phyloP scores from a whole-genome alignment of 2,888 invertebrate genomes.

The Frankliniella intonsa region DNA sequence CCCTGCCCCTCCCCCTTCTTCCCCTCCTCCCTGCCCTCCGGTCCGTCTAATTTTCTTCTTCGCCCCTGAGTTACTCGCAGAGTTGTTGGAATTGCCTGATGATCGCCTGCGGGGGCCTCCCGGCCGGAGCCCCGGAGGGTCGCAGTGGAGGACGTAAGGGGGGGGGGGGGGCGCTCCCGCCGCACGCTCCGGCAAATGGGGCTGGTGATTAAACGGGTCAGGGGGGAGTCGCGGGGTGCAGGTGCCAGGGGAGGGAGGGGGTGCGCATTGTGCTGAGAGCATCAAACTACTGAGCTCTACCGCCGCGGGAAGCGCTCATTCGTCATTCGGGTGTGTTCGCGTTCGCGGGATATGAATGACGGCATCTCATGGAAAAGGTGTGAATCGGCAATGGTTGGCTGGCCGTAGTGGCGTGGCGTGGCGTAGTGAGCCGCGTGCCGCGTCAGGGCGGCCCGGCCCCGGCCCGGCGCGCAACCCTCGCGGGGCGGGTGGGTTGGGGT shows the following conservation, averaged over 20 bases:
- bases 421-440: background rate
- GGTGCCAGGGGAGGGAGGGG: no score
- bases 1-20: background rate
- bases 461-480: background rate
- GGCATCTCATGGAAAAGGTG: no score
- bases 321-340: no score
- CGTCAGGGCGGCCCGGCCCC: no score
- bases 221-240: background rate
- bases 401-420: background rate
- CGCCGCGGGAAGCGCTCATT: no score
- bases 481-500: background rate
- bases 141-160: background rate
- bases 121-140: background rate
- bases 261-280: no score
- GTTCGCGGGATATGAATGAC: no score
- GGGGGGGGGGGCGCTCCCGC: background rate
- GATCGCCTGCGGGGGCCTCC: background rate
- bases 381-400: no score
- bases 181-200: background rate
- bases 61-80: background rate
- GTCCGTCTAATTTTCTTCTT: background rate
- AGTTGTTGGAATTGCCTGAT: constrained; percentile 15
- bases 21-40: background rate
- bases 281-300: no score
- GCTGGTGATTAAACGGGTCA: background rate